Percentiles rank a stretch among this genome's conserved stretches.
phyloP scores from a whole-genome alignment of 2,888 invertebrate species.

The Syrista parreyssii region DNA sequence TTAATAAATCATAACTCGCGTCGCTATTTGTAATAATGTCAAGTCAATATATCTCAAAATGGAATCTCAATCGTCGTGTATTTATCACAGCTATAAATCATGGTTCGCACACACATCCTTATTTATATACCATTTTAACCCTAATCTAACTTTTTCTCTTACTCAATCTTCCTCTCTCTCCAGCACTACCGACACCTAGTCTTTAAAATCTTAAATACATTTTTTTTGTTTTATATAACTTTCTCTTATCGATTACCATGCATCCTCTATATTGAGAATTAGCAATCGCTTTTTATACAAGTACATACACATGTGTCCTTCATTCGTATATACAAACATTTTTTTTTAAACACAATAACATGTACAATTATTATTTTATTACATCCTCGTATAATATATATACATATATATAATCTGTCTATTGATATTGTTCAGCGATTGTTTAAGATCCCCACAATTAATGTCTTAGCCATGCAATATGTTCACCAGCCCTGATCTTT shows the following conservation, averaged over 20 bases:
- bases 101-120: slow-evolving; percentile 3
- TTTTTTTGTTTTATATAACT: not conserved
- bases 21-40: not conserved
- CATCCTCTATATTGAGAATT: not conserved
- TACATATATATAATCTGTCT: not conserved
- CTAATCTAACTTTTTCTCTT: not conserved
- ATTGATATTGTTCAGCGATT: not conserved
- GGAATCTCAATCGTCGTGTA: not conserved
- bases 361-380: not conserved
- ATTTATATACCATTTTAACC: slow-evolving; percentile 13
- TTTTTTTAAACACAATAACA: not conserved
- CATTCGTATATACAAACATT: not conserved
- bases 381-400: not conserved
- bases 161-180: not conserved
- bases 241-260: not conserved
- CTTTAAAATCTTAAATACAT: not conserved
- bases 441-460: not conserved
- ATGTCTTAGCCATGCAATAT: not conserved
- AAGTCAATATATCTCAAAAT: not conserved
- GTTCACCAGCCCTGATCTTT: not conserved
- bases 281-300: not conserved
- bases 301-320: not conserved
- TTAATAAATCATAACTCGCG: slow-evolving; percentile 24
- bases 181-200: not conserved
- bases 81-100: not conserved